Evolutionary conservation across 2,797 vertebrate genomes (phyloP).

Genomic region (Labroides dimidiatus): DNA sequence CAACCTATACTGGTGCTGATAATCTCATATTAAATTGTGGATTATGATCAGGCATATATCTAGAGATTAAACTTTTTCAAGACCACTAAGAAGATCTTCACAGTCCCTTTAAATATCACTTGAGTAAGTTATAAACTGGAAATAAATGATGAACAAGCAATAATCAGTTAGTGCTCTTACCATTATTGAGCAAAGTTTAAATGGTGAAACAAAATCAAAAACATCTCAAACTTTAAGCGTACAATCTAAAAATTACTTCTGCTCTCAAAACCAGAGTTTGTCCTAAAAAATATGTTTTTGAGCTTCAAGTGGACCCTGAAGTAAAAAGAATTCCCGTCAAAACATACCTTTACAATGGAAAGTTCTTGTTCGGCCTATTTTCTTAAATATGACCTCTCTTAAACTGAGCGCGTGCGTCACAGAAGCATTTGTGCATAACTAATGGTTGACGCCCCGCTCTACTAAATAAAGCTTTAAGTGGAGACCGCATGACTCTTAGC

Average conservation of each 20-base stretch:
- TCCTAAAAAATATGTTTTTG: not conserved
- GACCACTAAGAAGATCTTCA: too few relatives aligned
- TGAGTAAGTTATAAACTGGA: too few relatives aligned
- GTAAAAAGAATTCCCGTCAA: conserved; percentile 9
- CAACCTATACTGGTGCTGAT: too few relatives aligned
- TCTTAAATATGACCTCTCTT: conserved; percentile 42
- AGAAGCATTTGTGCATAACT: conserved; percentile 76
- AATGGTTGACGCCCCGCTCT: conserved; percentile 70
- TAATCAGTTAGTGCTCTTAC: too few relatives aligned
- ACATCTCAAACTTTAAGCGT: not conserved
- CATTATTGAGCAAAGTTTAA: not conserved
- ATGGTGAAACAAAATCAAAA: not conserved
- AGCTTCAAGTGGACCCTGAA: not conserved
- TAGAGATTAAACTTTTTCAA: too few relatives aligned
- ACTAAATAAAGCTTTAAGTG: conserved; percentile 82
- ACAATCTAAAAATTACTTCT: not conserved
- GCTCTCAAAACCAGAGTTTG: not conserved
- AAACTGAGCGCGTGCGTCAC: conserved; percentile 60
- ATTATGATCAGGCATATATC: too few relatives aligned
- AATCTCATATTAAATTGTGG: too few relatives aligned
- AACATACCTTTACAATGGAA: conserved; percentile 55
- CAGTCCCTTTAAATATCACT: too few relatives aligned
- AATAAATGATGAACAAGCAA: not conserved
- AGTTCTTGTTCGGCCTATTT: conserved; percentile 48
- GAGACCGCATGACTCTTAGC: conserved; percentile 67